phyloP scores from a whole-genome alignment of 1,140 invertebrate species.

The Heliconius himera region DNA sequence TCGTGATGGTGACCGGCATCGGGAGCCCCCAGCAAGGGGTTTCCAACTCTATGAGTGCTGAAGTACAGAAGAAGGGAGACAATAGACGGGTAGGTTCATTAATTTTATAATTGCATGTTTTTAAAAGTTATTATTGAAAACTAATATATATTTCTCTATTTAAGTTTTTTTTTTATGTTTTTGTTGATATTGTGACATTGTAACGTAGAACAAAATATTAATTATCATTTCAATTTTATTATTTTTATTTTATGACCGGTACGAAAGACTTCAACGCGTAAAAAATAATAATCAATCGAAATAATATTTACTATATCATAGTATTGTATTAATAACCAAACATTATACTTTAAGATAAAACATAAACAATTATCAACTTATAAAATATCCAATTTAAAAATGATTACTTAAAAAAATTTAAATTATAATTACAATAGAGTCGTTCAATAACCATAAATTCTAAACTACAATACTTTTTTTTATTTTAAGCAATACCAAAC shows the following conservation, averaged over 20 bases:
- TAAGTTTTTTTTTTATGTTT: not conserved
- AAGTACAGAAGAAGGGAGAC: slow-evolving; percentile 65
- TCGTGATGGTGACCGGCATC: slow-evolving; percentile 69
- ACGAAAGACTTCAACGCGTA: slow-evolving; percentile 45
- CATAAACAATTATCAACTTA: not conserved
- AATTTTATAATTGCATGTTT: slow-evolving; percentile 16
- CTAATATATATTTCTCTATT: not conserved
- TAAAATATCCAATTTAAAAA: too few relatives aligned
- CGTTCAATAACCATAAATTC: too few relatives aligned
- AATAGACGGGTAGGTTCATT: slow-evolving; percentile 66
- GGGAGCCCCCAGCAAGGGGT: slow-evolving; percentile 58
- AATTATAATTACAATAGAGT: too few relatives aligned
- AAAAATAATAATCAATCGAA: too few relatives aligned
- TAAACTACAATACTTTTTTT: too few relatives aligned
- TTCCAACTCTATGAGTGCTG: slow-evolving; percentile 46
- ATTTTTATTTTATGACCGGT: not conserved
- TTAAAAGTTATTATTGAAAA: too few relatives aligned
- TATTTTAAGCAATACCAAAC: too few relatives aligned
- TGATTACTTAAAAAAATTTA: too few relatives aligned
- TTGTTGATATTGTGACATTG: not conserved
- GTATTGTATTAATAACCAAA: too few relatives aligned
- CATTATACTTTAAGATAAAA: not conserved
- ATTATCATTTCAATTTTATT: not conserved
- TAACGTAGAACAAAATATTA: too few relatives aligned
- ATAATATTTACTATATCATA: too few relatives aligned